Conservation (phyloP, 2,797 vertebrate species). For the Myripristis jacobus region DNA sequence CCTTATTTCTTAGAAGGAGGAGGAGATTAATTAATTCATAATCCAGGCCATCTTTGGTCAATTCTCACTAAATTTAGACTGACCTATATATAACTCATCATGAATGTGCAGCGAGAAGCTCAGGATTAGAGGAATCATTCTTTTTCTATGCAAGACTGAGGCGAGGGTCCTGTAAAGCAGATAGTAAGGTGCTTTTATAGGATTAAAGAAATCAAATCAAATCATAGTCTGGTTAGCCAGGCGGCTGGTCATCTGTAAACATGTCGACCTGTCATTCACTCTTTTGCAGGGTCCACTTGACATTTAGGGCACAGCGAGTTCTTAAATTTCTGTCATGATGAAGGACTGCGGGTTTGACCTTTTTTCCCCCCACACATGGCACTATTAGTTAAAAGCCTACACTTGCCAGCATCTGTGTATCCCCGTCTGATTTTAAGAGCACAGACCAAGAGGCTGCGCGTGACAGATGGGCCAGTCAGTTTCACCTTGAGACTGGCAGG, state of each 20-base stretch:
- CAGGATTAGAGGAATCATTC: background rate
- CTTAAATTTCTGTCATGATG: too few species aligned
- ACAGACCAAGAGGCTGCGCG: background rate
- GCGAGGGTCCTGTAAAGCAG: background rate
- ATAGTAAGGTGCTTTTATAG: background rate
- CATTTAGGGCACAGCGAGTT: too few species aligned
- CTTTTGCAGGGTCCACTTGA: constrained; percentile 10
- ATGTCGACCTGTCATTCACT: constrained; percentile 16
- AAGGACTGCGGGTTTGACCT: background rate
- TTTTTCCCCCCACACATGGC: too few species aligned
- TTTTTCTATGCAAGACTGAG: constrained; percentile 3
- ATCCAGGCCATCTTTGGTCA: constrained; percentile 41
- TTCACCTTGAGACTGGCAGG: constrained; percentile 7
- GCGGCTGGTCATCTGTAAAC: background rate
- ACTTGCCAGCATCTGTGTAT: background rate
- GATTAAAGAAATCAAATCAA: background rate
- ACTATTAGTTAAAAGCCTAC: background rate
- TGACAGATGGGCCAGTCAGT: background rate
- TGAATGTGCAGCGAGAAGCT: constrained; percentile 19
- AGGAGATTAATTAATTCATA: constrained; percentile 24
- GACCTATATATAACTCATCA: constrained; percentile 49
- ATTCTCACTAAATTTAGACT: constrained; percentile 48
- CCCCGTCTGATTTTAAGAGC: too few species aligned
- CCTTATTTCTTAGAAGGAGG: background rate
- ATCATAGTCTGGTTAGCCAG: constrained; percentile 1